A percentile compares a stretch with the other conserved stretches of the same genome.
phyloP scores from a whole-genome alignment of 1,140 invertebrate genomes.

The Calliopsis andreniformis region DNA sequence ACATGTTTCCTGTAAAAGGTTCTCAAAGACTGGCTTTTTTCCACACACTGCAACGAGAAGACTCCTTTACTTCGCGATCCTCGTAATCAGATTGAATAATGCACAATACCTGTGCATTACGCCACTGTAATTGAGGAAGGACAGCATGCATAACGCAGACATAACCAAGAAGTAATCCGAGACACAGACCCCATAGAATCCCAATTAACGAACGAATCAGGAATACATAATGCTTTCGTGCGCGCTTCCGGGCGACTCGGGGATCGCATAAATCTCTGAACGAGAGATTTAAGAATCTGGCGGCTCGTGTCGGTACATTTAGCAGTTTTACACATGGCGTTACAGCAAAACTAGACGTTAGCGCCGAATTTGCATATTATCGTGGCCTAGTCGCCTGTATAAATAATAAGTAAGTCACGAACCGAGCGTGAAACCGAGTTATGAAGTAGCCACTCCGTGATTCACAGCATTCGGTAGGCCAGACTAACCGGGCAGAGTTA shows the following conservation, averaged over 20 bases:
- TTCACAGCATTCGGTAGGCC: slow-evolving; percentile 12
- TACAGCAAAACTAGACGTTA: slow-evolving; percentile 6
- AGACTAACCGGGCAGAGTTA: neutral
- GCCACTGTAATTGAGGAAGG: too few relatives aligned
- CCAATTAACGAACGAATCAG: neutral
- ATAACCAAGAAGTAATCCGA: too few relatives aligned
- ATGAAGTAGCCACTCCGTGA: slow-evolving; percentile 3
- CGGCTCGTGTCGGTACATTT: neutral
- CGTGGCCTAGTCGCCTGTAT: neutral
- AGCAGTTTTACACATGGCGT: neutral
- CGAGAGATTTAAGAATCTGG: too few relatives aligned
- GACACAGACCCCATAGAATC: neutral
- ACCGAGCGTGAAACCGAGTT: slow-evolving; percentile 2
- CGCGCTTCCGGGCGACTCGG: neutral
- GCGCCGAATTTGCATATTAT: slow-evolving; percentile 31
- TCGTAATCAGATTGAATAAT: too few relatives aligned
- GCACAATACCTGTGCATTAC: too few relatives aligned
- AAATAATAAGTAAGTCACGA: slow-evolving; percentile 39
- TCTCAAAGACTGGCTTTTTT: too few relatives aligned
- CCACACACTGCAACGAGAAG: too few relatives aligned
- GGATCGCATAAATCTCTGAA: neutral
- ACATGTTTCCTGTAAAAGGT: too few relatives aligned
- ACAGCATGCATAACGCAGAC: too few relatives aligned
- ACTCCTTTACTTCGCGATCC: too few relatives aligned
- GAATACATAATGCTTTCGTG: neutral